A percentile compares a stretch with the other conserved stretches of the same genome.
These are phyloP conservation scores for Drosophila meridiana DNA, from an alignment of 2,888 invertebrate species.

Conservation along the genomic window DNA sequence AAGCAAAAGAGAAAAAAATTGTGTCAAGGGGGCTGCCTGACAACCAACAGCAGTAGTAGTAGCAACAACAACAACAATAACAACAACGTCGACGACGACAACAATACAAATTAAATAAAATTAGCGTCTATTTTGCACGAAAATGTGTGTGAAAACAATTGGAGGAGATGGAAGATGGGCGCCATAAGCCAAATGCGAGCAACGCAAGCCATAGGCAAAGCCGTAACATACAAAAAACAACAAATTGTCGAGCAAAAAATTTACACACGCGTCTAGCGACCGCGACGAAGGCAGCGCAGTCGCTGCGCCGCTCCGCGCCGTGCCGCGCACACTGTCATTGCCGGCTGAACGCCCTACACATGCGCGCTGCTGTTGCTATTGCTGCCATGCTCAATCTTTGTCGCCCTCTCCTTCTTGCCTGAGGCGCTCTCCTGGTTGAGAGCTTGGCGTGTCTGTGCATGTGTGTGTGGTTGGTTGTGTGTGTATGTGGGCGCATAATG, in stretches of 20 bases:
- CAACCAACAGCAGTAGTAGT: conserved; percentile 33
- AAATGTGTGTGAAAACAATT: conserved; percentile 61
- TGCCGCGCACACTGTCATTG: conserved; percentile 27
- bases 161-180: conserved; percentile 32
- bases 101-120: conserved; percentile 72
- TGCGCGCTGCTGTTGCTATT: conserved; percentile 42
- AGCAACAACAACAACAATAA: conserved; percentile 26
- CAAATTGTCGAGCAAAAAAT: conserved; percentile 25
- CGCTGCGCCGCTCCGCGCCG: neutral
- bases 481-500: conserved; percentile 67
- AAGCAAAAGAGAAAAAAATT: conserved; percentile 66
- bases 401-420: conserved; percentile 13
- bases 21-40: conserved; percentile 78
- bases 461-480: conserved; percentile 26
- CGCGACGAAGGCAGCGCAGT: conserved; percentile 27
- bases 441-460: conserved; percentile 33
- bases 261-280: conserved; percentile 50
- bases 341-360: conserved; percentile 69
- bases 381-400: conserved; percentile 2
- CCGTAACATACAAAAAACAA: conserved; percentile 27
- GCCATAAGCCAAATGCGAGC: conserved; percentile 35
- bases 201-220: conserved; percentile 32
- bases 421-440: conserved; percentile 12
- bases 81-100: conserved; percentile 23
- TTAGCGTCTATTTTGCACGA: conserved; percentile 74